A percentile compares a stretch with the other conserved stretches of the same genome.
phyloP scores from a whole-genome alignment of 2,113 vertebrate genomes.

The Trematocara macrostoma region DNA sequence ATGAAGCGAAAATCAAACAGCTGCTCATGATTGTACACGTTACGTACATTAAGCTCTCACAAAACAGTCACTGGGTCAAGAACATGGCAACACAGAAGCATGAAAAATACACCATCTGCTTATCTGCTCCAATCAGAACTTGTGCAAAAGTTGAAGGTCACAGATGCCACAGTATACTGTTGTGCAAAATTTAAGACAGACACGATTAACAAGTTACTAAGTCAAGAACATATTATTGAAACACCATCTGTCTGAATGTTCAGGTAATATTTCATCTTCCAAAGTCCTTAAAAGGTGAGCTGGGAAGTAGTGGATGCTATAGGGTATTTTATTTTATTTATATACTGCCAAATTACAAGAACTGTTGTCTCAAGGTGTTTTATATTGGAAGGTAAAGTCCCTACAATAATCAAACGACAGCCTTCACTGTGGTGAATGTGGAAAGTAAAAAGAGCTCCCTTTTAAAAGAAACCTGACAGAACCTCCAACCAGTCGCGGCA shows the following conservation, averaged over 20 bases:
- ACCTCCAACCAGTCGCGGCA: rapidly evolving
- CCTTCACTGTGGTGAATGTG: not conserved
- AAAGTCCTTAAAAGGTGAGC: not conserved
- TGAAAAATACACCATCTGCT: not conserved
- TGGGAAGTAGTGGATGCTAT: not conserved
- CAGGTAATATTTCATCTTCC: not conserved
- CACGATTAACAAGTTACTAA: not conserved
- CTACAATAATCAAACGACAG: not conserved
- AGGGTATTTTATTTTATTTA: not conserved
- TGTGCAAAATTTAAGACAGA: not conserved
- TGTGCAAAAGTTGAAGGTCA: not conserved
- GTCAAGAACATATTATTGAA: not conserved
- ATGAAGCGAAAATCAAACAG: not conserved
- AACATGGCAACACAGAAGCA: not conserved
- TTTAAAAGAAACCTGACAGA: not conserved
- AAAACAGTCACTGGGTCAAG: not conserved
- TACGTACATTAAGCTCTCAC: not conserved
- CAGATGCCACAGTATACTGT: not conserved
- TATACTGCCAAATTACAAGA: not conserved
- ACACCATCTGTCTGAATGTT: not conserved
- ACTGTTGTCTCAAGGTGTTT: not conserved
- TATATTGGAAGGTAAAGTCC: not conserved
- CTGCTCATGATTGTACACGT: not conserved
- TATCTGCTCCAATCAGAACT: not conserved
- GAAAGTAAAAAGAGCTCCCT: not conserved